Evolutionary conservation across 2,888 invertebrate species (phyloP), one percentile per base, ranked within the genome.

Genomic region (Cephus spinipes): DNA sequence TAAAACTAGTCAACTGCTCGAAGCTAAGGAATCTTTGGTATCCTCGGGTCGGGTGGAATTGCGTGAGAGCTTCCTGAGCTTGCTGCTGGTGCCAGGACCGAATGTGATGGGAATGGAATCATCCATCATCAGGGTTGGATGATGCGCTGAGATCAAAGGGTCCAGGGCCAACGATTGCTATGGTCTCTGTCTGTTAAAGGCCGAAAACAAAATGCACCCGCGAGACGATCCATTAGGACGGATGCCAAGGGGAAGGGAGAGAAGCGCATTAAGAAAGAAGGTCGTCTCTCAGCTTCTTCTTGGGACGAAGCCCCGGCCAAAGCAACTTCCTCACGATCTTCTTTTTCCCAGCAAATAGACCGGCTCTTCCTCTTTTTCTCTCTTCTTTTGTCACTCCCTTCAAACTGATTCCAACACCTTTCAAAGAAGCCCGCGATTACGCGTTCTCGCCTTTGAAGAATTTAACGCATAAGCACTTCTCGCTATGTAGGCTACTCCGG

Each of bases 191-290:
- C 71, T 71, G 32, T 32, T 71, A 33, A 33, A 71, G 71, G 33
- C 74, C 74, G 74, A 33, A 74, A 74, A 74, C 35, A 74, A 74
- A 74, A 74, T 74, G 74, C 23, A 30, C 74, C 34, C 35, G 30
- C 74, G 74, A 33, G 32, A 33, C 12, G 74, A 32, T 74, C 74
- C 74, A 74, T 74, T 74, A 74, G 35, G 74, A 74, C 32, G 23
- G 35, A 15, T 74, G 74, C 74, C 74, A 74, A 34, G n/a, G 32
- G 32, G 71, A 55, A 55, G 55, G 55, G 71, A 71, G 71, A 4
- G 71, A 33, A 34, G 74, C 74, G 34, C 74, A 74, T 74, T 74
- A 74, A 74, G 74, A 40, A 74, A 74, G 35, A 40, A 74, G 74
- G 33, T 74, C 74, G 32, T 71, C 71, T 71, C 71, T 71, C 71